phyloP scores from a whole-genome alignment of 2,113 vertebrate genomes.

The Vombatus ursinus region DNA sequence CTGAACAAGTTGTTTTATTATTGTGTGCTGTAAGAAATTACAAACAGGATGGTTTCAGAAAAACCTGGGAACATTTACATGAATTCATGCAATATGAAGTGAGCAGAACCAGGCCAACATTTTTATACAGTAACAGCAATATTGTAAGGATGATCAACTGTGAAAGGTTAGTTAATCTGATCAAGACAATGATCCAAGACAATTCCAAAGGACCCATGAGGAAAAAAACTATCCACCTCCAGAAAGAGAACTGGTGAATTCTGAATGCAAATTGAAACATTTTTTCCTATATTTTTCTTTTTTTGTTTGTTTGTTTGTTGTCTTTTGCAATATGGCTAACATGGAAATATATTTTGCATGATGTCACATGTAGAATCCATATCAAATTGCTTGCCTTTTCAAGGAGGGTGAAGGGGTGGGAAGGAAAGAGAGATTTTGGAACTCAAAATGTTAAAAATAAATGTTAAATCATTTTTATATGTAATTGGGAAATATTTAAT shows the following conservation, averaged over 20 bases:
- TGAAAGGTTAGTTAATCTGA: background rate
- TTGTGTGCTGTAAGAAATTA: background rate
- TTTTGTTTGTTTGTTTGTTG: background rate
- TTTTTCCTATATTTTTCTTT: background rate
- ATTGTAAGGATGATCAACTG: background rate
- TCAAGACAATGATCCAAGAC: background rate
- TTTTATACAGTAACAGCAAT: background rate
- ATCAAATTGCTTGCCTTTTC: too few relatives aligned
- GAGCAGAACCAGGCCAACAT: background rate
- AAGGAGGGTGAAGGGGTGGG: background rate
- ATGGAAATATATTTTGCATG: background rate
- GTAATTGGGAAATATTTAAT: background rate
- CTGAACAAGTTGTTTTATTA: background rate
- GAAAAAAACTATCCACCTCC: background rate
- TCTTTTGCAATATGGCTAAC: background rate
- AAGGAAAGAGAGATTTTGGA: background rate
- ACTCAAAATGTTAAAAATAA: background rate
- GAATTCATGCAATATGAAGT: background rate
- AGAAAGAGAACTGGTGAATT: background rate
- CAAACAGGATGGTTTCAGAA: background rate
- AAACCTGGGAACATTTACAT: background rate
- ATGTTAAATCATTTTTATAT: background rate
- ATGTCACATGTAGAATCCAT: background rate
- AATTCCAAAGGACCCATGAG: background rate
- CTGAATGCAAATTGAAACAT: background rate